These are phyloP conservation scores for Gopherus evgoodei DNA, from an alignment of 2,113 vertebrate species.

Conservation along the genomic window DNA sequence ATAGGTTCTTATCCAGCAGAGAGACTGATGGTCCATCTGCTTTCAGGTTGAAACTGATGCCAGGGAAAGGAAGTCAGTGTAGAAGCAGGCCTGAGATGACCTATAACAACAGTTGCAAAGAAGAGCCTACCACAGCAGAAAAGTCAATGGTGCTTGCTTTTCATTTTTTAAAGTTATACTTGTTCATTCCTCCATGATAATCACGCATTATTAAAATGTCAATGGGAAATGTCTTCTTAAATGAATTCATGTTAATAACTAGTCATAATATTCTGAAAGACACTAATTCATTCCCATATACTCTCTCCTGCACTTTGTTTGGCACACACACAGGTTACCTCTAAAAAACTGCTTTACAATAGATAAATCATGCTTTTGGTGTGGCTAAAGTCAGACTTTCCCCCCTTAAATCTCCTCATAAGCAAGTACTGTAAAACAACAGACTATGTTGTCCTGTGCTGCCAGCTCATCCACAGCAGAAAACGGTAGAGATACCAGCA, in stretches of 20 bases:
- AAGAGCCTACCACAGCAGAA: background rate
- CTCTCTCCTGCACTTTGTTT: background rate
- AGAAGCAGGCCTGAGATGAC: background rate
- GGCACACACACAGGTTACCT: background rate
- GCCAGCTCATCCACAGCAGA: background rate
- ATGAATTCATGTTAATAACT: background rate
- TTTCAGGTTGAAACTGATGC: background rate
- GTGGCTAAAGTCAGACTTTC: background rate
- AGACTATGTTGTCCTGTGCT: fast-evolving
- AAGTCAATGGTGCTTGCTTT: slow-evolving; percentile 58
- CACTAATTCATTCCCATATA: background rate
- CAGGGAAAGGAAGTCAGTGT: background rate
- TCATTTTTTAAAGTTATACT: background rate
- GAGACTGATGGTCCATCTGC: background rate
- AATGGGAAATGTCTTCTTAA: background rate
- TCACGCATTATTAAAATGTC: slow-evolving; percentile 26
- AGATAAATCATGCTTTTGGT: background rate
- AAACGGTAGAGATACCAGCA: background rate
- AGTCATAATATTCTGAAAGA: background rate
- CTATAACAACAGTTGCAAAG: background rate
- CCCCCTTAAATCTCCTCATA: fast-evolving
- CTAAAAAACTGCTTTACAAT: background rate
- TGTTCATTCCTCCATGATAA: background rate
- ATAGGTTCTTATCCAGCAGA: background rate
- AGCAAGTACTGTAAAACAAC: background rate